Evolutionary conservation across 2,888 invertebrate species (phyloP).

Genomic region (Ferrisia virgata): DNA sequence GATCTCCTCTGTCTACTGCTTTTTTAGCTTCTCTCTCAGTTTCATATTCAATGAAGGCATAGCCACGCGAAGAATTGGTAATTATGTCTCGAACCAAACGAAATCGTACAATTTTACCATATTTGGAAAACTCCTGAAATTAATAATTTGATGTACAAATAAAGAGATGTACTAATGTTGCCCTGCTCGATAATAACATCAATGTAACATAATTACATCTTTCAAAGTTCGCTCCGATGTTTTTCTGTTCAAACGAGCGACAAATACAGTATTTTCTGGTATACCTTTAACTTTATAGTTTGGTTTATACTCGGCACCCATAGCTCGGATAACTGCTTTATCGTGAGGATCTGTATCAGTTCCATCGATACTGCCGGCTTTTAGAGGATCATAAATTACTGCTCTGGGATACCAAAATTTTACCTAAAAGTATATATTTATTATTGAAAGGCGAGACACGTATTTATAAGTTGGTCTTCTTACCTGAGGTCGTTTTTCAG

Average conservation of each 20-base stretch:
- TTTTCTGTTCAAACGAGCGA: conserved; percentile 68
- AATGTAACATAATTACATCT: conserved; percentile 52
- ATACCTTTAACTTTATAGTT: conserved; percentile 66
- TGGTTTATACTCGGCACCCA: conserved; percentile 64
- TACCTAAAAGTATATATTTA: neutral
- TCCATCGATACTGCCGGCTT: conserved; percentile 83
- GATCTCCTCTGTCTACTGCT: conserved; percentile 58
- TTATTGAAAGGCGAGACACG: neutral
- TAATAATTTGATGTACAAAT: neutral
- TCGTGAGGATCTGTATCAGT: conserved; percentile 82
- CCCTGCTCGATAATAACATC: too few relatives aligned
- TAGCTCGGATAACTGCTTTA: conserved; percentile 68
- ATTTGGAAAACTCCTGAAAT: conserved; percentile 58
- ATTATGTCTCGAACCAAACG: conserved; percentile 73
- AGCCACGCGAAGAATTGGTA: conserved; percentile 77
- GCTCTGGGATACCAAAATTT: conserved; percentile 59
- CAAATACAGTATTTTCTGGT: conserved; percentile 70
- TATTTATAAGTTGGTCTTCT: neutral
- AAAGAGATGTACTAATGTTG: neutral
- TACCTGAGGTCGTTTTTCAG: neutral
- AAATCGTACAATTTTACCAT: conserved; percentile 64
- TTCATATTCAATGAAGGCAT: conserved; percentile 81
- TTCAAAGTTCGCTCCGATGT: conserved; percentile 61
- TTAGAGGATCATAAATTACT: conserved; percentile 71
- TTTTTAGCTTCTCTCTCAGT: conserved; percentile 60